Base-by-base conservation (phyloP, 1,140 invertebrate species). In the Mercenaria mercenaria region DNA sequence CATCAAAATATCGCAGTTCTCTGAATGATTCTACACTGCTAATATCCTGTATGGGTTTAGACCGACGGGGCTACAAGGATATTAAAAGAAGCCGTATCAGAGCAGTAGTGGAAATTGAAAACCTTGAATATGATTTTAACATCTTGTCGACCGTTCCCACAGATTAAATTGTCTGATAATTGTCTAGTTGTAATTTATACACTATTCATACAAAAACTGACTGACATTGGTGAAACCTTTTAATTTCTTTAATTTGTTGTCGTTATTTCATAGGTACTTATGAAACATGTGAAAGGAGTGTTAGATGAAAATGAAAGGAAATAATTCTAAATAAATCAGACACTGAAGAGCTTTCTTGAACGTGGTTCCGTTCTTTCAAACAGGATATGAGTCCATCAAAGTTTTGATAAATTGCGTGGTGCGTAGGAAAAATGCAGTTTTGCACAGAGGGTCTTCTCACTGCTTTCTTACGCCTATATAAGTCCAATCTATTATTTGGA, bases 271-370 rank as follows among this genome's bases (percentile, higher is more conserved):
- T 37, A 32, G 47, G 10, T 77, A 77, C 74, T 77, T 77, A 77
- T 47, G 41, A 52, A 77, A 77, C 41, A 20, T 50, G 6, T n/a
- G 32, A 52, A 56, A 52, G 32, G 11, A 52, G 32, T 23, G 43
- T 56, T 23, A 52, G 47, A 52, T 26, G 0, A 50, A 79, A 50
- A 79, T 52, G 26, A 50, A 37, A 50, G 47, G 47, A 52, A 79
- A 79, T 56, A 34, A 26, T 37, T 56, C 18, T 52, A 52, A 79
- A 79, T 79, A 79, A 79, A 79, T 79, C 76, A 79, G 47, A 56
- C 76, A 32, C 29, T 59, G 32, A 20, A 34, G 32, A 34, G 47
- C 29, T n/a, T 79, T 79, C 76, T 34, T 23, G 76, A 50, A 79
- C 4, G 76, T 15, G 26, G 26, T 52, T 37, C 32, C 18, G 32